Evolutionary conservation across 2,888 invertebrate species (phyloP), one percentile per base, ranked within the genome.

Genomic region (Salpingus planirostris): DNA sequence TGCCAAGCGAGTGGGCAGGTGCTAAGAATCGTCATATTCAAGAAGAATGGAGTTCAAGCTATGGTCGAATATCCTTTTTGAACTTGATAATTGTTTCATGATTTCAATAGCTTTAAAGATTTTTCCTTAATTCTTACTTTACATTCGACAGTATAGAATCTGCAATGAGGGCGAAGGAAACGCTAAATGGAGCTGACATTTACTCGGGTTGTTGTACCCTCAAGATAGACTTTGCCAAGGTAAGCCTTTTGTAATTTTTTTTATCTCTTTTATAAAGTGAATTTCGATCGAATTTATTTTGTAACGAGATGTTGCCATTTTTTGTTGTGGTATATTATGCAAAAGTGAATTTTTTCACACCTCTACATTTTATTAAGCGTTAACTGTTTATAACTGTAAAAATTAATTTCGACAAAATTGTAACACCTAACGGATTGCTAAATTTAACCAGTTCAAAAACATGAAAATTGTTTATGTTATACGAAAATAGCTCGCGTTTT

Each of bases 171-270:
- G 96, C 95, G 42, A 93, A 96, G 64, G 90, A 93, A 52, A 80
- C 87, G 41, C 77, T 98, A 50, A 91, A 96, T 69, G 97, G 97
- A 49, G 96, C 96, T 43, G 97, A 98, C 69, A 96, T 98, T 60
- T 98, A 98, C 71, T 93, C 95, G 27, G 97, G 97, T 44, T 98
- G 97, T 72, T 98, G 97, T 69, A 97, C 97, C 44, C 74, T 98
- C 57, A 95, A 96, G 76, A 95, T 97, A 64, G 97, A 98, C 71
- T 98, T 82, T 66, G 97, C 97, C 33, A 96, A 96, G 89, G 96
- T 97, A 66, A 76, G 82, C 62, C 29, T 27, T 24, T 30, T 35
- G 25, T 25, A 13, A 14, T 24, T 24, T 31, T 30, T 31, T 18
- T 27, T 23, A 12, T 18, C 24, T n/a, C n/a, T n/a, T n/a, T n/a